Conservation (phyloP, 2,113 vertebrate species). For the Neodontobutis hainanensis region DNA sequence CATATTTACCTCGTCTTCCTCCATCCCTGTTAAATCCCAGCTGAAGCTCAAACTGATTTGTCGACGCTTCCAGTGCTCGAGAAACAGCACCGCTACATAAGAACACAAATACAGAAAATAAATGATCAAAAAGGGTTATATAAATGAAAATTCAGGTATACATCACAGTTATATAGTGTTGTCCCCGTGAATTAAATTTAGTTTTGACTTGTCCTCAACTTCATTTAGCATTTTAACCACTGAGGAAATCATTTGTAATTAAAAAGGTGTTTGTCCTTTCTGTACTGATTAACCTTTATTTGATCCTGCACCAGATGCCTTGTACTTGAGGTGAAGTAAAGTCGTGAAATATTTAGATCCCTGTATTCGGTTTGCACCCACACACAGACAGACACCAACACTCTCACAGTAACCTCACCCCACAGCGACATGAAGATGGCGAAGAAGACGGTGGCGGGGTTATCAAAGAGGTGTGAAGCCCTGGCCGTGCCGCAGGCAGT, state of each 20-base stretch:
- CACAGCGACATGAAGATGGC: conserved; percentile 98
- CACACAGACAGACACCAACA: conserved; percentile 3
- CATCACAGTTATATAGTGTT: not conserved
- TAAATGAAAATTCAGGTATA: not conserved
- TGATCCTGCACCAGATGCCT: not conserved
- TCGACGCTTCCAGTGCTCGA: conserved; percentile 95
- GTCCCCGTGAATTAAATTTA: no score
- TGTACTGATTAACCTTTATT: not conserved
- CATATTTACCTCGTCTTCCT: conserved; percentile 90
- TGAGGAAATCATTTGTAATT: no score
- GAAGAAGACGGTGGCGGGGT: conserved; percentile 95
- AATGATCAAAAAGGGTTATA: no score
- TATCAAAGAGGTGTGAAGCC: conserved; percentile 97
- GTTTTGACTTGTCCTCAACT: not conserved
- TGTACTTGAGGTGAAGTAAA: not conserved
- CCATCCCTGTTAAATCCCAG: conserved; percentile 95
- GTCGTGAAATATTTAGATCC: no score
- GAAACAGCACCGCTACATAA: conserved; percentile 90
- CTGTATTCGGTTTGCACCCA: not conserved
- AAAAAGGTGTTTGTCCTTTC: not conserved
- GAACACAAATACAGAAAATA: conserved; percentile 19
- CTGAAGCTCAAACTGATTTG: conserved; percentile 94
- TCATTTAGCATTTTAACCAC: no score
- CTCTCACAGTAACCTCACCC: conserved; percentile 81
- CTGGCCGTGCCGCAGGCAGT: conserved; percentile 89